phyloP scores from a whole-genome alignment of 1,140 invertebrate genomes.

The Batillaria attramentaria region DNA sequence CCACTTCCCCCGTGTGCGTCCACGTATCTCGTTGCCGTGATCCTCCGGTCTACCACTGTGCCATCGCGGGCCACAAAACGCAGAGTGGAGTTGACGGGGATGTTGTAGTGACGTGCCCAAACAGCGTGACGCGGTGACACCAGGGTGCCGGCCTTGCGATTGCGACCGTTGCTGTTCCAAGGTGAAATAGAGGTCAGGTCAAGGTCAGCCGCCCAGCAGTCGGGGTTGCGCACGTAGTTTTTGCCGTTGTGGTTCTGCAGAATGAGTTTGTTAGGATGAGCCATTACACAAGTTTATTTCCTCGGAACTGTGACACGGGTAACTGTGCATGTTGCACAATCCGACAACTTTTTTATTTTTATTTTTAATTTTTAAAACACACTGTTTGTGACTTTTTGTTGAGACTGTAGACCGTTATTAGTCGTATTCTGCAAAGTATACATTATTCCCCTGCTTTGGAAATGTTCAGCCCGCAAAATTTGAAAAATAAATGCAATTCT shows the following conservation, averaged over 20 bases:
- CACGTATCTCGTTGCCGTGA: conserved; percentile 36
- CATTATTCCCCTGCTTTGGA: too few relatives aligned
- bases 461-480: too few relatives aligned
- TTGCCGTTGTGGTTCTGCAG: conserved; percentile 55
- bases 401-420: too few relatives aligned
- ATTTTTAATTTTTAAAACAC: too few relatives aligned
- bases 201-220: conserved; percentile 55
- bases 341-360: too few relatives aligned
- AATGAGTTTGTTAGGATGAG: too few relatives aligned
- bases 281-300: too few relatives aligned
- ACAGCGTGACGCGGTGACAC: conserved; percentile 54
- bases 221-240: conserved; percentile 44
- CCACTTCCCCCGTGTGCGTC: not conserved
- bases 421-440: too few relatives aligned
- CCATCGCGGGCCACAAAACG: conserved; percentile 53
- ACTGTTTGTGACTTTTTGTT: too few relatives aligned
- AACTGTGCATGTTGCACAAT: too few relatives aligned
- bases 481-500: too few relatives aligned
- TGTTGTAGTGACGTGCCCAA: conserved; percentile 57
- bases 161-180: conserved; percentile 54
- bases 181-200: conserved; percentile 59
- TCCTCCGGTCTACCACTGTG: conserved; percentile 50
- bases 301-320: too few relatives aligned
- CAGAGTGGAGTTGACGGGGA: conserved; percentile 46
- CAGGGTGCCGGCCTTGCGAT: conserved; percentile 50